Evolutionary conservation across 2,888 invertebrate species (phyloP).

Genomic region (Odontomyia ornata): DNA sequence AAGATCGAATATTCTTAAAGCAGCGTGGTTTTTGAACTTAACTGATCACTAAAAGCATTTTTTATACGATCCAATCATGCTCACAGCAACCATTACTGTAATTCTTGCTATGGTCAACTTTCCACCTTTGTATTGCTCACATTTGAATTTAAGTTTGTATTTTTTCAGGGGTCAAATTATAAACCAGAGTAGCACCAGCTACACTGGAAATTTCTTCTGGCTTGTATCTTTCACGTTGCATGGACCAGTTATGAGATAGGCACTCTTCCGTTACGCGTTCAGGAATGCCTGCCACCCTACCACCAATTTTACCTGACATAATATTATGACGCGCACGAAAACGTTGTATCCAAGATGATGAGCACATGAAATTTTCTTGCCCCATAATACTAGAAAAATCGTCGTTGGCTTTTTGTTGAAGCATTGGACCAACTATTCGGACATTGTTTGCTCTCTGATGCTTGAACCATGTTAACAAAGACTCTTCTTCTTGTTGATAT

Average conservation of each 20-base stretch:
- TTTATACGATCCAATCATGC: constrained; percentile 57
- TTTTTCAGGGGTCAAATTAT: constrained; percentile 53
- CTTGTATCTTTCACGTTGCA: constrained; percentile 52
- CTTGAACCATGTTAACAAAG: constrained; percentile 42
- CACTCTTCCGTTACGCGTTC: constrained; percentile 52
- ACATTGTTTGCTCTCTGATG: constrained; percentile 38
- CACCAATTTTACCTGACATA: constrained; percentile 53
- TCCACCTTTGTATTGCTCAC: constrained; percentile 56
- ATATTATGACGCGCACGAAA: constrained; percentile 50
- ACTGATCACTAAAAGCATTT: constrained; percentile 55
- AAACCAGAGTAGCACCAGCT: constrained; percentile 55
- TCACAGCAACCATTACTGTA: constrained; percentile 56
- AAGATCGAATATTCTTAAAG: constrained; percentile 51
- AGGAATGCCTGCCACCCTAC: constrained; percentile 53
- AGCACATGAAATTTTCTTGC: constrained; percentile 36
- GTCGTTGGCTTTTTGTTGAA: constrained; percentile 42
- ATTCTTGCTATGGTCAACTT: constrained; percentile 58
- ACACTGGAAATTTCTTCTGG: constrained; percentile 54
- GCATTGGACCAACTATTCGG: constrained; percentile 40
- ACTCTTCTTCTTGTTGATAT: constrained; percentile 26
- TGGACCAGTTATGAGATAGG: constrained; percentile 52
- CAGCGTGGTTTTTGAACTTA: constrained; percentile 57
- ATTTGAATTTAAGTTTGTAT: constrained; percentile 53
- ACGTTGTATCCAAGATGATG: constrained; percentile 46
- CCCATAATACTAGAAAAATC: constrained; percentile 24